These are phyloP conservation scores for Dioctria rufipes DNA, from an alignment of 2,888 invertebrate species.

Conservation along the genomic window DNA sequence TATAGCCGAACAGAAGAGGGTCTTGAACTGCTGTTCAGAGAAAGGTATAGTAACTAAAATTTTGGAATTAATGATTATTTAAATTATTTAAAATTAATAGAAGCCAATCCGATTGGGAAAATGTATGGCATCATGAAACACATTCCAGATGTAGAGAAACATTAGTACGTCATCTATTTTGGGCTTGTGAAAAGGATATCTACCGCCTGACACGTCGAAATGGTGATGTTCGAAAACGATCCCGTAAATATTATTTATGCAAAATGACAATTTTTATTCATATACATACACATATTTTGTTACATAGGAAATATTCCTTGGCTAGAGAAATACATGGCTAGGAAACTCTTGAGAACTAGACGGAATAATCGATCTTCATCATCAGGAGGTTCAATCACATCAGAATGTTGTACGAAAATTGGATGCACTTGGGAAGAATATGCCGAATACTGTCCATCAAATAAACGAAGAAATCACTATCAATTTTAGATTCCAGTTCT, in stretches of 20 bases:
- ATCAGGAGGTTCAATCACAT: slow-evolving; percentile 71
- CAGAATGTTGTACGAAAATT: slow-evolving; percentile 75
- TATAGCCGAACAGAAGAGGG: slow-evolving; percentile 68
- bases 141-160: slow-evolving; percentile 75
- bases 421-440: slow-evolving; percentile 79
- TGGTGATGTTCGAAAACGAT: slow-evolving; percentile 53
- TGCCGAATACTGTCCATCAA: slow-evolving; percentile 77
- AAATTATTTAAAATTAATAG: not conserved
- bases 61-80: slow-evolving; percentile 55
- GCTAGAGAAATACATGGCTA: slow-evolving; percentile 68
- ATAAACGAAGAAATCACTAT: slow-evolving; percentile 71
- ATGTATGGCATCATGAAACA: slow-evolving; percentile 75
- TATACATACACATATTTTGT: not conserved
- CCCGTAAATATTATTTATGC: slow-evolving; percentile 15
- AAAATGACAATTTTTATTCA: not conserved
- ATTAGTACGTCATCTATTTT: slow-evolving; percentile 74
- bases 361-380: slow-evolving; percentile 60
- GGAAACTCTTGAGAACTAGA: slow-evolving; percentile 66
- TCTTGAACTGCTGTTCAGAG: slow-evolving; percentile 71
- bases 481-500: slow-evolving; percentile 11
- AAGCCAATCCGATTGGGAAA: slow-evolving; percentile 75
- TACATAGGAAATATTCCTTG: slow-evolving; percentile 67
- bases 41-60: slow-evolving; percentile 66
- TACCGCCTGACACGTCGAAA: slow-evolving; percentile 74
- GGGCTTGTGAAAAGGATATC: slow-evolving; percentile 78